A percentile compares a stretch with the other conserved stretches of the same genome.
phyloP scores from a whole-genome alignment of 2,888 invertebrate genomes.

The Hydrotaea diabolus region DNA sequence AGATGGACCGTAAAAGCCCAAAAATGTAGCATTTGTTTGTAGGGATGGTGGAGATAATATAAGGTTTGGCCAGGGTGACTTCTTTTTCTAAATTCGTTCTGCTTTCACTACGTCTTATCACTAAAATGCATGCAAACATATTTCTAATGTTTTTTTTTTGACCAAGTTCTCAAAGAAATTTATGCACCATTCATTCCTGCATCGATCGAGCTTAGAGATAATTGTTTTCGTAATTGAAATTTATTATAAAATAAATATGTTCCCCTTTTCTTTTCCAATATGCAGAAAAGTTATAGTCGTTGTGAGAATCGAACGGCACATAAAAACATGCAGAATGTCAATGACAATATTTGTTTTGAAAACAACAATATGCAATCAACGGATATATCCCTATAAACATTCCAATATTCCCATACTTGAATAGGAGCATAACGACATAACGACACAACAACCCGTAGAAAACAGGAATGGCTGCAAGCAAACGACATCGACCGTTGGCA shows the following conservation, averaged over 20 bases:
- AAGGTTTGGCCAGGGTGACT: too few species aligned
- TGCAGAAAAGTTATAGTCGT: neutral
- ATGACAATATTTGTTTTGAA: constrained; percentile 55
- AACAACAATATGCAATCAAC: neutral
- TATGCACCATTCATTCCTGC: neutral
- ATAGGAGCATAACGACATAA: neutral
- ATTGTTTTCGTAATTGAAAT: constrained; percentile 44
- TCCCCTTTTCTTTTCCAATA: constrained; percentile 3
- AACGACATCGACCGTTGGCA: constrained; percentile 34
- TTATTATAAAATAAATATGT: constrained; percentile 45
- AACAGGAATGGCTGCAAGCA: neutral
- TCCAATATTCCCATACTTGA: neutral
- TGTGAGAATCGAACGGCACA: neutral
- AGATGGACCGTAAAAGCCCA: too few species aligned
- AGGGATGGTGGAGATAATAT: too few species aligned
- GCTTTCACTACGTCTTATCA: too few species aligned
- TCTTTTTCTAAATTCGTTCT: too few species aligned
- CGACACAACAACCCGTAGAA: neutral
- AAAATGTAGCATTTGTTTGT: too few species aligned
- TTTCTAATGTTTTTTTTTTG: too few species aligned
- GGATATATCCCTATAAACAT: neutral
- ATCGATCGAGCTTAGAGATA: neutral
- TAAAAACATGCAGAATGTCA: constrained; percentile 51
- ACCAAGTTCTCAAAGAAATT: neutral
- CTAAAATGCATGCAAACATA: too few species aligned